Conservation (phyloP, 2,113 vertebrate species). For the Sylvicapra grimmia region DNA sequence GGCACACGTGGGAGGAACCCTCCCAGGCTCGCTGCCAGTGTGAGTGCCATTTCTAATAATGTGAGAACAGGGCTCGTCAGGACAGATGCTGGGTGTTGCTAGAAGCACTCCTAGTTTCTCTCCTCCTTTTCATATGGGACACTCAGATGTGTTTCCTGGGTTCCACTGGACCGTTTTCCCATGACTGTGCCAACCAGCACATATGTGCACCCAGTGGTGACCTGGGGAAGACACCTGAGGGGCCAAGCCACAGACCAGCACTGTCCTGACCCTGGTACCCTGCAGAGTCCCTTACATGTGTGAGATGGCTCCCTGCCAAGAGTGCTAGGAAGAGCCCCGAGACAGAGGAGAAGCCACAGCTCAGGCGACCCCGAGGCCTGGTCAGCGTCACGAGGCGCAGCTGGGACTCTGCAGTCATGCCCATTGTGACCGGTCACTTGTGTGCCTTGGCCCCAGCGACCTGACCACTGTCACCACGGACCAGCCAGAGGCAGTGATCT, state of each 20-base stretch:
- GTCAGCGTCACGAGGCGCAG: background rate
- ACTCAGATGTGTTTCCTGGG: background rate
- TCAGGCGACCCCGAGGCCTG: background rate
- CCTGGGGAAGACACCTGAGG: too few relatives aligned
- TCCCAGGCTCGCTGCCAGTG: rapidly evolving
- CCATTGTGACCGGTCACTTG: background rate
- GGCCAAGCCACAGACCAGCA: background rate
- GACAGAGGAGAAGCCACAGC: background rate
- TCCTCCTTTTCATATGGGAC: background rate
- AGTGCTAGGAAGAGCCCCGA: background rate
- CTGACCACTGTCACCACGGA: rapidly evolving
- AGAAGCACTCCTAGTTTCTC: too few relatives aligned
- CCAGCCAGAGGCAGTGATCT: background rate
- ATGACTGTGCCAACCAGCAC: rapidly evolving
- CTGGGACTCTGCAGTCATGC: background rate
- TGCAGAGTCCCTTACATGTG: rapidly evolving
- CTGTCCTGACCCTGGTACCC: background rate
- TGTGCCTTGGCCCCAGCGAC: background rate
- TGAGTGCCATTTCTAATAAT: background rate
- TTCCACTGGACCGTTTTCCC: rapidly evolving
- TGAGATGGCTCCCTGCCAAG: rapidly evolving
- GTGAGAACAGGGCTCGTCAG: rapidly evolving
- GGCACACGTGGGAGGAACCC: rapidly evolving
- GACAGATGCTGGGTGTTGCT: background rate
- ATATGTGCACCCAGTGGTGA: too few relatives aligned